Evolutionary conservation across 2,888 invertebrate species (phyloP).

Genomic region (Lymantria dispar): DNA sequence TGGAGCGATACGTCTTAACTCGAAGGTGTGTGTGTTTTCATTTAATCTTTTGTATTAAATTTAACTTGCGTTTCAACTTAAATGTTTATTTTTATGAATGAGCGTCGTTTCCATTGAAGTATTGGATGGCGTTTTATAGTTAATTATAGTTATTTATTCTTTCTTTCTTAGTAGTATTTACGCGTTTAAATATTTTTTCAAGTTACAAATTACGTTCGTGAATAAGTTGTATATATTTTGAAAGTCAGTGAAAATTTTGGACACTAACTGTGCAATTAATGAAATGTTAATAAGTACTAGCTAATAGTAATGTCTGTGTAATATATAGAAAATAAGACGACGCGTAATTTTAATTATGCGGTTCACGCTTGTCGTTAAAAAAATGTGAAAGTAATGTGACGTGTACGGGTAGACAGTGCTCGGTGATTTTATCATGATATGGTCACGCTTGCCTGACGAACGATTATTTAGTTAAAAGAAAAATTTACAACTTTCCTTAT

Average conservation of each 20-base stretch:
- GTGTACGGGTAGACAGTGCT: slow-evolving; percentile 23
- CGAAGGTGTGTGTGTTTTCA: slow-evolving; percentile 60
- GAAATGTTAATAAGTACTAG: too few relatives aligned
- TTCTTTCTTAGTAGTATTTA: too few relatives aligned
- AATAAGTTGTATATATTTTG: too few relatives aligned
- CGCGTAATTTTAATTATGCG: background rate
- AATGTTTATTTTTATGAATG: slow-evolving; percentile 49
- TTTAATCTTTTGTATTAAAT: slow-evolving; percentile 21
- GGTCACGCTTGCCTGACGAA: slow-evolving; percentile 44
- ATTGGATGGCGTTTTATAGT: slow-evolving; percentile 25
- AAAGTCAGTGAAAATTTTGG: too few relatives aligned
- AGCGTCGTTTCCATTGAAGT: slow-evolving; percentile 34
- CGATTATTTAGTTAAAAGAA: background rate
- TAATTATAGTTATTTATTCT: background rate
- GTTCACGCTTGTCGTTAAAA: slow-evolving; percentile 34
- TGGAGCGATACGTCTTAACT: slow-evolving; percentile 60
- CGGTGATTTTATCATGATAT: slow-evolving; percentile 38
- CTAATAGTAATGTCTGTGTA: background rate
- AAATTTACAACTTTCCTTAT: background rate
- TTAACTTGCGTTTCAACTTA: slow-evolving; percentile 5
- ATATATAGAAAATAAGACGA: background rate
- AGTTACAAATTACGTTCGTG: too few relatives aligned
- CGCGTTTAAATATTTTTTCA: too few relatives aligned
- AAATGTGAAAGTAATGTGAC: slow-evolving; percentile 63
- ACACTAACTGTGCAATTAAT: too few relatives aligned